phyloP scores from a whole-genome alignment of 2,888 invertebrate species.

The Trissoscelio sp. region DNA sequence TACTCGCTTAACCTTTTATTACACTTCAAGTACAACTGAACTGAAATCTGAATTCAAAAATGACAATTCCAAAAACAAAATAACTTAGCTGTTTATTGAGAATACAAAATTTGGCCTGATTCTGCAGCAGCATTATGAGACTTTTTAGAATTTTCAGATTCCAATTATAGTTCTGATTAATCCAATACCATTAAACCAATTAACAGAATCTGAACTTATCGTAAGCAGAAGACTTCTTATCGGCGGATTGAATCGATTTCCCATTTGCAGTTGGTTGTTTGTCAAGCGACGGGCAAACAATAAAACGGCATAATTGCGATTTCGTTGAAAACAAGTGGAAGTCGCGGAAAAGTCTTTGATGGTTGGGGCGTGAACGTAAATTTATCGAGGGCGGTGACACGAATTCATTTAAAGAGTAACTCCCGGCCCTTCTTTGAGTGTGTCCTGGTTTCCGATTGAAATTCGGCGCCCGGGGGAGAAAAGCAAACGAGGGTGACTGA shows the following conservation, averaged over 20 bases:
- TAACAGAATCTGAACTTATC: neutral
- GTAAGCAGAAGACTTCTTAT: neutral
- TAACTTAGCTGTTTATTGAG: too few species aligned
- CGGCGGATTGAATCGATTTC: neutral
- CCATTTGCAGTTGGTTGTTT: neutral
- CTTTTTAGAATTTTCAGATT: too few species aligned
- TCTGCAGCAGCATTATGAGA: too few species aligned
- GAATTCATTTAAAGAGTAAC: conserved; percentile 62
- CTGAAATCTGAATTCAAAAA: too few species aligned
- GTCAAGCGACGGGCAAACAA: neutral
- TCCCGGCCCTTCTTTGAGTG: conserved; percentile 38
- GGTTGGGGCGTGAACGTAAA: conserved; percentile 66
- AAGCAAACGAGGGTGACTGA: conserved; percentile 58
- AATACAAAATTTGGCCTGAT: too few species aligned
- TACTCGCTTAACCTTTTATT: too few species aligned
- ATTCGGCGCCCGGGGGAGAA: conserved; percentile 63
- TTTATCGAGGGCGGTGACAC: conserved; percentile 67
- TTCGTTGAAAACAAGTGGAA: conserved; percentile 31
- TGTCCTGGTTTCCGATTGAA: conserved; percentile 66
- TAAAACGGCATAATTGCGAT: conserved; percentile 33
- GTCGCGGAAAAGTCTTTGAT: conserved; percentile 32
- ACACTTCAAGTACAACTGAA: too few species aligned
- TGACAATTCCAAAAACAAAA: too few species aligned
- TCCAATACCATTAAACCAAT: too few species aligned
- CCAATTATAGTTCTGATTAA: too few species aligned